phyloP scores from a whole-genome alignment of 2,888 invertebrate genomes.

The Leptinotarsa tumamoca region DNA sequence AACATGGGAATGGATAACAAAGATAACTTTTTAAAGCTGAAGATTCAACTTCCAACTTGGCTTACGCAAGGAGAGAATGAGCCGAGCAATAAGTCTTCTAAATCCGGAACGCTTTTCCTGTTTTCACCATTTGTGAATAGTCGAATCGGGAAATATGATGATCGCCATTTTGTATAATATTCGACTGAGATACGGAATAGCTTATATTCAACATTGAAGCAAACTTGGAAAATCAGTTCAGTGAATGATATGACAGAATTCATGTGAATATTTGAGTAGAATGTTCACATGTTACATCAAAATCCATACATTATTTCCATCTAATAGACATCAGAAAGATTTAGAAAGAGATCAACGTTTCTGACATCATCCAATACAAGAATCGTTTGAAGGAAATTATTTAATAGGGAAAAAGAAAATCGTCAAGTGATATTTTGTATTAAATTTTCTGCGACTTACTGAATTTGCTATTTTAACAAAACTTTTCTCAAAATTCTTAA shows the following conservation, averaged over 20 bases:
- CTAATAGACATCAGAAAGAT: too few species aligned
- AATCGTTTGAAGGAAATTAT: too few species aligned
- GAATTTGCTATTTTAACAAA: too few species aligned
- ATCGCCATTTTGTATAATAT: conserved; percentile 4
- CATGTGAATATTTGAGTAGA: too few species aligned
- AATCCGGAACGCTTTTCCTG: conserved; percentile 15
- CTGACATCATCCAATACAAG: too few species aligned
- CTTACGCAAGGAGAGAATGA: not conserved
- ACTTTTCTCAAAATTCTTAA: too few species aligned
- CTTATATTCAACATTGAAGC: not conserved
- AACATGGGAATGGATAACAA: conserved; percentile 1
- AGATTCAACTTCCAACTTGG: conserved; percentile 7
- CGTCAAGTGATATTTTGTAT: too few species aligned
- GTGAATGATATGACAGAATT: not conserved
- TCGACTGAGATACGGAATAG: not conserved
- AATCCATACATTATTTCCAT: too few species aligned
- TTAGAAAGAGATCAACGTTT: too few species aligned
- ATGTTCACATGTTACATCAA: too few species aligned
- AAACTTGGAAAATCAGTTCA: not conserved
- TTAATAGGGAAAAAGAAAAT: too few species aligned
- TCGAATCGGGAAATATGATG: conserved; percentile 3
- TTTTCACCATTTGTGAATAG: conserved; percentile 8
- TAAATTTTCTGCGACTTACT: too few species aligned
- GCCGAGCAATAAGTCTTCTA: conserved; percentile 14
- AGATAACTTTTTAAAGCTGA: conserved; percentile 5